Evolutionary conservation across 2,797 vertebrate species (phyloP).

Genomic region (Craterocephalus amniculus): DNA sequence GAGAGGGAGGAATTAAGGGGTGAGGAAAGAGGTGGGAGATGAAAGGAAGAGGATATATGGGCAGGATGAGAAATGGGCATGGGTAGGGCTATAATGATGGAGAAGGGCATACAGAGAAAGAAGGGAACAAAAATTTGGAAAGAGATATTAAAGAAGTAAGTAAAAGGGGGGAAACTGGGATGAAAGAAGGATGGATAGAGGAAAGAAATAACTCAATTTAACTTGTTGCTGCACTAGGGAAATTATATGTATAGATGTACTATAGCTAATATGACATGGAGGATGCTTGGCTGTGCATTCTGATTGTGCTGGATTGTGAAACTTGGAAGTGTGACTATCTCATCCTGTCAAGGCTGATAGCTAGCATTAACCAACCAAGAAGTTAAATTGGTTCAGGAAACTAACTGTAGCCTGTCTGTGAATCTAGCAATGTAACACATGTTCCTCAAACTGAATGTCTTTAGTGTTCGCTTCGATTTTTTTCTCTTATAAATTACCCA

Average conservation of each 20-base stretch:
- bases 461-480: too few species aligned
- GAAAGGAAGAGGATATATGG: slow-evolving; percentile 18
- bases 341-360: slow-evolving; percentile 54
- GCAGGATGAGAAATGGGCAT: slow-evolving; percentile 9
- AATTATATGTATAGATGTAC: slow-evolving; percentile 65
- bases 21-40: slow-evolving; percentile 33
- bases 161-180: too few species aligned
- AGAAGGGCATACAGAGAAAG: slow-evolving; percentile 15
- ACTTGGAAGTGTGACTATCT: slow-evolving; percentile 56
- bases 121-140: slow-evolving; percentile 7
- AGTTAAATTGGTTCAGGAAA: slow-evolving; percentile 45
- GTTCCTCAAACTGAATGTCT: slow-evolving; percentile 34
- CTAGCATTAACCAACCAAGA: slow-evolving; percentile 62
- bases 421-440: slow-evolving; percentile 42
- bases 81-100: neutral
- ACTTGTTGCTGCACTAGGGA: slow-evolving; percentile 44
- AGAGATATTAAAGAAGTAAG: neutral
- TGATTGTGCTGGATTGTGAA: slow-evolving; percentile 64
- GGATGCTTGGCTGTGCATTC: slow-evolving; percentile 63
- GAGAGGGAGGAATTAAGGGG: slow-evolving; percentile 47
- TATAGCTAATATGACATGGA: slow-evolving; percentile 66
- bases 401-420: slow-evolving; percentile 13
- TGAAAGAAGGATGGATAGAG: slow-evolving; percentile 16
- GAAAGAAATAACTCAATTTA: slow-evolving; percentile 28
- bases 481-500: neutral